These are phyloP conservation scores for Tenthredo mesomela DNA, from an alignment of 2,888 invertebrate genomes.

Conservation along the genomic window DNA sequence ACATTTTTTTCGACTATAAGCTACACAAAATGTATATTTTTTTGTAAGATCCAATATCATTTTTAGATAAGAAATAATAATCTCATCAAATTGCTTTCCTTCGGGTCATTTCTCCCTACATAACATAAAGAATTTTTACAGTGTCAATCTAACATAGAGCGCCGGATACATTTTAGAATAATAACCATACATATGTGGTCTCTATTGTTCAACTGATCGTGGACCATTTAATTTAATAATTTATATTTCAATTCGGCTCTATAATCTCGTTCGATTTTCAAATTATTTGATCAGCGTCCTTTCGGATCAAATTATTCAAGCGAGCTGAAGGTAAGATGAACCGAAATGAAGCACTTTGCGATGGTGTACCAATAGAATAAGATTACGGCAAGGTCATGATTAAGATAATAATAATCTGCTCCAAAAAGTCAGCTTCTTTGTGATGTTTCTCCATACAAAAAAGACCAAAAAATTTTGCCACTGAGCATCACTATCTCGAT, in stretches of 20 bases:
- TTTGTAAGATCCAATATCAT: neutral
- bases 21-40: neutral
- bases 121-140: neutral
- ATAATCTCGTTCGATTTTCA: neutral
- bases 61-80: neutral
- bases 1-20: neutral
- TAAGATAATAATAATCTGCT: neutral
- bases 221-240: neutral
- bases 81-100: neutral
- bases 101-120: neutral
- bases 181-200: neutral
- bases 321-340: neutral
- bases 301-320: neutral
- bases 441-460: neutral
- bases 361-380: neutral
- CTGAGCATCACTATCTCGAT: neutral
- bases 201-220: neutral
- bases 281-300: neutral
- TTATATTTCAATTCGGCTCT: neutral
- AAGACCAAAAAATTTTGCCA: neutral
- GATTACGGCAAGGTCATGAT: neutral
- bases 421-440: neutral
- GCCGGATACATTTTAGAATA: neutral
- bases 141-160: neutral
- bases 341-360: neutral